Percentiles rank a stretch among this genome's conserved stretches.
Conservation (phyloP, 2,888 invertebrate genomes). For the Mimachlamys varia region DNA sequence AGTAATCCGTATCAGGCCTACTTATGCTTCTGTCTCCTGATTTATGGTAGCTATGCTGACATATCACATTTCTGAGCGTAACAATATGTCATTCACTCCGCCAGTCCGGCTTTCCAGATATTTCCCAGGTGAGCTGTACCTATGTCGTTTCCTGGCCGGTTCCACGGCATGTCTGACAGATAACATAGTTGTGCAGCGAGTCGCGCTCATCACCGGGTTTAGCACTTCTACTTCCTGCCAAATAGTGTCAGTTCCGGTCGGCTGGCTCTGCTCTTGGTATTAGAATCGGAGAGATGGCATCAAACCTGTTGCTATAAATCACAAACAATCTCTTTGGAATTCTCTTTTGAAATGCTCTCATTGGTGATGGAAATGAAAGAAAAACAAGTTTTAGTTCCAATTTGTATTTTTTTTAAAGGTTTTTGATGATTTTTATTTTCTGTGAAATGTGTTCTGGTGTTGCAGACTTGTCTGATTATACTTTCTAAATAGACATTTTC, state of each 20-base stretch:
- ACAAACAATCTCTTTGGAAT: neutral
- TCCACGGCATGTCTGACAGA: neutral
- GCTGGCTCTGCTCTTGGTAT: slow-evolving; percentile 8
- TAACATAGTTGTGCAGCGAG: slow-evolving; percentile 27
- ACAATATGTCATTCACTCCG: neutral
- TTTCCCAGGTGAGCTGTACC: slow-evolving; percentile 28
- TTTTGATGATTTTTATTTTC: slow-evolving; percentile 31
- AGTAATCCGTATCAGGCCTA: neutral
- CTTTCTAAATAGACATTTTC: neutral
- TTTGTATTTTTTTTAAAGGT: neutral
- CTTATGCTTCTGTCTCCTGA: neutral
- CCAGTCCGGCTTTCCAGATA: neutral
- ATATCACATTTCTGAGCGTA: slow-evolving; percentile 3
- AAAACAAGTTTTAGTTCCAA: slow-evolving; percentile 34
- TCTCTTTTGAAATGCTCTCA: neutral
- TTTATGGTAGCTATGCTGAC: neutral
- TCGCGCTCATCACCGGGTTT: neutral
- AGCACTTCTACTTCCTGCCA: neutral
- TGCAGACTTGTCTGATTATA: neutral
- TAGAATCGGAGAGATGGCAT: slow-evolving; percentile 17
- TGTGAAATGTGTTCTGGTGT: slow-evolving; percentile 6
- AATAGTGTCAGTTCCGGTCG: slow-evolving; percentile 26
- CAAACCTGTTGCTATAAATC: slow-evolving; percentile 29
- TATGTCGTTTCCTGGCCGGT: neutral
- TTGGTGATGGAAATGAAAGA: slow-evolving; percentile 32